Evolutionary conservation across 1,140 invertebrate genomes (phyloP).

Genomic region (Lanistes nyassanus): DNA sequence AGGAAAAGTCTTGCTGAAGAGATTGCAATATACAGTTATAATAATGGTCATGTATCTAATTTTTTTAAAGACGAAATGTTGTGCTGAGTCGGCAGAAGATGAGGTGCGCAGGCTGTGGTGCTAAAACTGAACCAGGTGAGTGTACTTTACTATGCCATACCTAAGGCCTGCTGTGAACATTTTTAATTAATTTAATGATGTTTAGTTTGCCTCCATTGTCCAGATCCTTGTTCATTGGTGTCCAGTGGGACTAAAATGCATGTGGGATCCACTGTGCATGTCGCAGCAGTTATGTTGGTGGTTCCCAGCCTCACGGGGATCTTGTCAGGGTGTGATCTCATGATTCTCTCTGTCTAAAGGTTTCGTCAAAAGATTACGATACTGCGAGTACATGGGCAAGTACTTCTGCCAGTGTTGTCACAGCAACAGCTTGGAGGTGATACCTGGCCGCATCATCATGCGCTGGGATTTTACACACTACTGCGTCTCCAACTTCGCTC

Average conservation of each 20-base stretch:
- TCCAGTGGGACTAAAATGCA: no score
- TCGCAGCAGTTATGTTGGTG: no score
- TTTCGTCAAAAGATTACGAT: conserved; percentile 75
- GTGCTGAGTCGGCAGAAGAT: conserved; percentile 82
- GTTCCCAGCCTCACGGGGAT: no score
- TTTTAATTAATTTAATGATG: no score
- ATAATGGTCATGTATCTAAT: neutral
- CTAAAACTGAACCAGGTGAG: conserved; percentile 75
- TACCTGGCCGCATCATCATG: conserved; percentile 81
- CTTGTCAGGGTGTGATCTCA: no score
- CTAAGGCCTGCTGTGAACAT: no score
- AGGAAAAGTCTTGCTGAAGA: no score
- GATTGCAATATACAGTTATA: no score
- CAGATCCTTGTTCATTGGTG: no score
- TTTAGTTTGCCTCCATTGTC: no score
- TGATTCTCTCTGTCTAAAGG: conserved; percentile 62
- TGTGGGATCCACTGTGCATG: no score
- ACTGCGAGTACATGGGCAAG: conserved; percentile 87
- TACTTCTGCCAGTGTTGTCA: conserved; percentile 92
- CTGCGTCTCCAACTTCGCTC: conserved; percentile 84
- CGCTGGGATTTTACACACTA: conserved; percentile 81
- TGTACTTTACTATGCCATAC: neutral
- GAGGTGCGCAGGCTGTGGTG: conserved; percentile 87
- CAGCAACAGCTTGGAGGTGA: conserved; percentile 78
- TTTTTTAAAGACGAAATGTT: conserved; percentile 37